Conservation (phyloP, 2,113 vertebrate genomes). For the Philantomba maxwellii region DNA sequence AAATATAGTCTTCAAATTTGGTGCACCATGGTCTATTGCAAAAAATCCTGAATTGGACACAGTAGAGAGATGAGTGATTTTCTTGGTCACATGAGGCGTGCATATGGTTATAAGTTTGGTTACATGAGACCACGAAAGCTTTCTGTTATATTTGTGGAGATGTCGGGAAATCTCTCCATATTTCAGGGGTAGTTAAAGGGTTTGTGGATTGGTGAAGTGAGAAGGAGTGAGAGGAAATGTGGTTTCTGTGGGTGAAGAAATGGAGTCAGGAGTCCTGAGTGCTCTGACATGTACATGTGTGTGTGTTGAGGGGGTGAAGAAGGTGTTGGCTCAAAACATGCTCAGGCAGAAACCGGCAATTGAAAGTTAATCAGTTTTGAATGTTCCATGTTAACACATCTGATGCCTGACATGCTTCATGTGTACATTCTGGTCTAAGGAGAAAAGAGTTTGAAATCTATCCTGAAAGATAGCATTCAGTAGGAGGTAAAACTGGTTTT, state of each 20-base stretch:
- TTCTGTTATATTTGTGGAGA: constrained; percentile 71
- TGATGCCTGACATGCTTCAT: not conserved
- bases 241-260: constrained; percentile 70
- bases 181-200: constrained; percentile 67
- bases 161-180: constrained; percentile 67
- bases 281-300: not conserved
- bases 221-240: constrained; percentile 68
- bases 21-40: constrained; percentile 38
- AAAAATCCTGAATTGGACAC: constrained; percentile 53
- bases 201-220: constrained; percentile 70
- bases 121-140: constrained; percentile 65
- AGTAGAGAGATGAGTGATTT: constrained; percentile 66
- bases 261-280: constrained; percentile 74
- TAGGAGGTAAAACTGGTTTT: constrained; percentile 38
- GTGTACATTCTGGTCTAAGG: not conserved
- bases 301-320: not conserved
- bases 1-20: not conserved
- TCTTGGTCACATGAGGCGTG: constrained; percentile 52
- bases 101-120: constrained; percentile 59
- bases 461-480: not conserved
- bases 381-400: not conserved
- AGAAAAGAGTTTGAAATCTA: not conserved
- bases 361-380: not conserved
- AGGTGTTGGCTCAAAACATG: not conserved
- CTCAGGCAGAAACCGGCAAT: not conserved